Evolutionary conservation across 2,888 invertebrate genomes (phyloP).

Genomic region (Dynastes hyllus): DNA sequence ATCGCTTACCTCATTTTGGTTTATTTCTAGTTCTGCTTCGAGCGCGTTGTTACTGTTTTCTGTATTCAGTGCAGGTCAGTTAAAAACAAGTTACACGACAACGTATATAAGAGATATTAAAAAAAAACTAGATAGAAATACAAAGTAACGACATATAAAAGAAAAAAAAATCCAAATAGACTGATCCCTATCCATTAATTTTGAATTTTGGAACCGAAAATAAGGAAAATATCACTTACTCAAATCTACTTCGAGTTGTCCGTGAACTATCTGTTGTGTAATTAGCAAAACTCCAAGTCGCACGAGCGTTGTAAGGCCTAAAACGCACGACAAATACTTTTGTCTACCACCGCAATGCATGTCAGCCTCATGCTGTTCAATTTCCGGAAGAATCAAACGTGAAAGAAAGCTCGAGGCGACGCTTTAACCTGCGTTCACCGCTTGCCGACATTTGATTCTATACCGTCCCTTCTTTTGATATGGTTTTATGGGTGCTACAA

Average conservation of each 20-base stretch:
- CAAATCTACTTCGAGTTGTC: background rate
- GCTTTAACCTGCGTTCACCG: slow-evolving; percentile 1
- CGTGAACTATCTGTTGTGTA: background rate
- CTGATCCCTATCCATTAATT: too few relatives aligned
- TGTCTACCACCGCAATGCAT: background rate
- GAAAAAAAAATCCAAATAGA: background rate
- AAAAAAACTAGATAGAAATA: background rate
- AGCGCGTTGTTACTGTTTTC: background rate
- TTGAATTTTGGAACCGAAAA: too few relatives aligned
- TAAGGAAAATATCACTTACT: background rate
- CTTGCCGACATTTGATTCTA: background rate
- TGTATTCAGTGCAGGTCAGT: background rate
- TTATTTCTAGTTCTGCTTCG: slow-evolving; percentile 3
- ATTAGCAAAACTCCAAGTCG: background rate
- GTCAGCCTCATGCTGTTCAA: background rate
- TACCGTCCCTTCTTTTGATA: slow-evolving; percentile 3
- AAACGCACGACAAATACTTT: background rate
- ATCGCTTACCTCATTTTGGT: background rate
- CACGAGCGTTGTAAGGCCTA: background rate
- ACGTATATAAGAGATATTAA: background rate
- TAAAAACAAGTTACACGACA: background rate
- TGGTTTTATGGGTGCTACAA: background rate
- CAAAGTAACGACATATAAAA: background rate
- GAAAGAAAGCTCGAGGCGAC: background rate
- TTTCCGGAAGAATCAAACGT: background rate